A percentile compares a stretch with the other conserved stretches of the same genome.
phyloP scores from a whole-genome alignment of 2,113 vertebrate genomes.

The Chloroceryle aenea region DNA sequence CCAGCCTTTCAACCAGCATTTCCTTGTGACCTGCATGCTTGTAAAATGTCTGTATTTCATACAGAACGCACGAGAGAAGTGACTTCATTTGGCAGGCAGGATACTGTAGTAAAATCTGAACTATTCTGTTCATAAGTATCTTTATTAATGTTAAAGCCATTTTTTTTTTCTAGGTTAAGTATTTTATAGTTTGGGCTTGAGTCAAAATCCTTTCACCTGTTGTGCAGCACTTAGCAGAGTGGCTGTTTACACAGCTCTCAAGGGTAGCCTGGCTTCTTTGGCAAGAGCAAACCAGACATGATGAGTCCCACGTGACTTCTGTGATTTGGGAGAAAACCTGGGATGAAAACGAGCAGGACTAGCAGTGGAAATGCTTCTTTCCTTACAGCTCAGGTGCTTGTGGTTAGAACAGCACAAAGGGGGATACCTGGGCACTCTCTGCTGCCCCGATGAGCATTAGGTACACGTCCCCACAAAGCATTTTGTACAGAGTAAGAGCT shows the following conservation, averaged over 20 bases:
- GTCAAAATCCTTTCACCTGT: not conserved
- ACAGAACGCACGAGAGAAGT: not conserved
- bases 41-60: not conserved
- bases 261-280: not conserved
- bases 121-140: not conserved
- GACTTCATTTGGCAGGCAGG: not conserved
- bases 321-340: not conserved
- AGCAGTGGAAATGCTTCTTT: not conserved
- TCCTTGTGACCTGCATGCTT: not conserved
- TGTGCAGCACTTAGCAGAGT: accelerated
- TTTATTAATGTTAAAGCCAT: not conserved
- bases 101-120: not conserved
- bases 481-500: not conserved
- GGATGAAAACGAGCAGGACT: not conserved
- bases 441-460: not conserved
- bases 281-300: not conserved
- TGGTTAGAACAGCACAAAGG: not conserved
- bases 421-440: not conserved
- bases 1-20: not conserved
- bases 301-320: too few relatives aligned
- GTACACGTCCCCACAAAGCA: not conserved
- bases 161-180: not conserved
- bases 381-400: not conserved
- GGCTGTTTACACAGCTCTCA: not conserved
- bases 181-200: not conserved